These are phyloP conservation scores for Rhodinocichla rosea DNA, from an alignment of 2,113 vertebrate species.

Conservation along the genomic window DNA sequence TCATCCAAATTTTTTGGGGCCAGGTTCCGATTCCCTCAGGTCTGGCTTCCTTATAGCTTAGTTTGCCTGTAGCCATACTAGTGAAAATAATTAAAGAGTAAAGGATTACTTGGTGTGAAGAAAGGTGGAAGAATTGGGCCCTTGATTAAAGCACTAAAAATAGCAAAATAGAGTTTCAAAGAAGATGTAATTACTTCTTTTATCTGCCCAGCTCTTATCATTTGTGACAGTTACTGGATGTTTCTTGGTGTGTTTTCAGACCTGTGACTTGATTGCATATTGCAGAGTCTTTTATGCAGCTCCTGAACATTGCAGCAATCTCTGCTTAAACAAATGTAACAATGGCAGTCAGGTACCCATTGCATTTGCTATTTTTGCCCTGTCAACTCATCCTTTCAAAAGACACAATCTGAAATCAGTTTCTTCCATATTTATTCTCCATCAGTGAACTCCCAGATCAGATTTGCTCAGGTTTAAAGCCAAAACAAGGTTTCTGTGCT, in stretches of 20 bases:
- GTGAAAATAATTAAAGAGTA: not conserved
- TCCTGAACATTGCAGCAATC: conserved; percentile 39
- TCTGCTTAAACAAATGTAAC: conserved; percentile 64
- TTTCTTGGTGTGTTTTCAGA: conserved; percentile 57
- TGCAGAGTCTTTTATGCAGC: conserved; percentile 4
- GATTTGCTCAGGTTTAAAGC: conserved; percentile 61
- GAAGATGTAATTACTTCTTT: conserved; percentile 45
- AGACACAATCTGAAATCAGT: conserved; percentile 59
- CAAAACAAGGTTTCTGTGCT: conserved; percentile 54
- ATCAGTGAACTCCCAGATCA: conserved; percentile 49
- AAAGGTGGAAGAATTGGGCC: conserved; percentile 9
- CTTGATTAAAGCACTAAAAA: conserved; percentile 45
- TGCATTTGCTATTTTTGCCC: conserved; percentile 57
- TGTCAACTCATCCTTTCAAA: conserved; percentile 56
- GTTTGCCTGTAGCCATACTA: not conserved
- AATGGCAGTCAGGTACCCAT: conserved; percentile 38
- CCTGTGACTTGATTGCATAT: conserved; percentile 54
- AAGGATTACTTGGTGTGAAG: not conserved
- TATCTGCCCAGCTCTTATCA: conserved; percentile 45
- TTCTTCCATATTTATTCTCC: conserved; percentile 62
- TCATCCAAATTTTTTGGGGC: not conserved
- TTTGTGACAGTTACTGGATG: conserved; percentile 29
- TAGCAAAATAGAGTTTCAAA: conserved; percentile 28
- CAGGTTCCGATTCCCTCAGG: not conserved
- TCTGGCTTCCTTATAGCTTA: not conserved